These are phyloP conservation scores for Caenorhabditis sulstoni DNA, from an alignment of 2,888 invertebrate species.

Conservation along the genomic window DNA sequence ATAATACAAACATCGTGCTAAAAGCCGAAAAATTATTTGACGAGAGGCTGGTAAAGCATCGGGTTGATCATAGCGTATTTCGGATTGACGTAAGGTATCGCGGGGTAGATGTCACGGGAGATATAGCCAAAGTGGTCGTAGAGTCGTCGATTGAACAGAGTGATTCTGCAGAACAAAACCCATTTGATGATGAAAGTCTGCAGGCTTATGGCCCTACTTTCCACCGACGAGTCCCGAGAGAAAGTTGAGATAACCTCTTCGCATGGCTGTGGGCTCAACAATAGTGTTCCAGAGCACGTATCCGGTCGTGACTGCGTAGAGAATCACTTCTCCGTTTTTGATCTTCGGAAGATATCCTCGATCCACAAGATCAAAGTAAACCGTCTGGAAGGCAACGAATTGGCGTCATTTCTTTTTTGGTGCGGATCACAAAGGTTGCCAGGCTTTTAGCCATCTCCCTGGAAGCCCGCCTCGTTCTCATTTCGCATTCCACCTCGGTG, in stretches of 20 bases:
- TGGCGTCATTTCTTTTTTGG: not conserved
- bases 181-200: not conserved
- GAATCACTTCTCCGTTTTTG: constrained; percentile 86
- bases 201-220: constrained; percentile 34
- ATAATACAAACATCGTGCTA: constrained; percentile 7
- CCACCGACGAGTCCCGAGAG: constrained; percentile 86
- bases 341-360: constrained; percentile 85
- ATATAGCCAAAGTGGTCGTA: constrained; percentile 69
- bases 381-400: constrained; percentile 83
- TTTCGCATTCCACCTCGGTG: constrained; percentile 37
- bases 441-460: constrained; percentile 17
- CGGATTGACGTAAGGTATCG: constrained; percentile 57
- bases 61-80: constrained; percentile 69
- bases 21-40: constrained; percentile 12
- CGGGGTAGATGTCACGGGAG: constrained; percentile 58
- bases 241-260: constrained; percentile 90
- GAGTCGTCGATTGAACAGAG: constrained; percentile 68
- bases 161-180: constrained; percentile 60
- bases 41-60: constrained; percentile 60
- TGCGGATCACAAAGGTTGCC: constrained; percentile 9
- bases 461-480: constrained; percentile 38
- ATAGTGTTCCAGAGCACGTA: constrained; percentile 83
- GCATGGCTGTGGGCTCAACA: constrained; percentile 87
- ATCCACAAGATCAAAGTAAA: constrained; percentile 87
- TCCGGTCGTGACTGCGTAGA: constrained; percentile 87